A percentile compares a stretch with the other conserved stretches of the same genome.
These are phyloP conservation scores for Argyra leucocephala DNA, from an alignment of 2,888 invertebrate genomes.

Conservation along the genomic window DNA sequence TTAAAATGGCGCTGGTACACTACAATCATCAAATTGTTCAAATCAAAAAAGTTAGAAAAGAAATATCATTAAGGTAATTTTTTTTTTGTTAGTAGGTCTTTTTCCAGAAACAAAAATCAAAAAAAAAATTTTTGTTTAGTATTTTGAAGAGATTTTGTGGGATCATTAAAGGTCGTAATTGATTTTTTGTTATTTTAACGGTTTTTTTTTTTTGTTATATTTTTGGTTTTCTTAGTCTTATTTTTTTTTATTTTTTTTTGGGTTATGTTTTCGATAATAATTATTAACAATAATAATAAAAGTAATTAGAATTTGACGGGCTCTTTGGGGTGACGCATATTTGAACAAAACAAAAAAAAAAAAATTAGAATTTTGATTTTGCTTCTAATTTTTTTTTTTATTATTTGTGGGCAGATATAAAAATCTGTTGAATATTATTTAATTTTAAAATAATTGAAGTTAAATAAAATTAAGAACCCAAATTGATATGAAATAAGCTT, in stretches of 20 bases:
- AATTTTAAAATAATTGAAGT: too few species aligned
- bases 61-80: background rate
- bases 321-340: too few species aligned
- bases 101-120: background rate
- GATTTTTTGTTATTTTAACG: background rate
- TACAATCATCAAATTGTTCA: background rate
- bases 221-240: too few species aligned
- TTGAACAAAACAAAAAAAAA: too few species aligned
- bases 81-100: background rate
- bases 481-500: too few species aligned
- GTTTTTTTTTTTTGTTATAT: background rate
- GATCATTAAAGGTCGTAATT: conserved; percentile 3
- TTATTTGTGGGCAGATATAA: too few species aligned
- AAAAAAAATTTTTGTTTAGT: background rate
- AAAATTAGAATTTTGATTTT: too few species aligned
- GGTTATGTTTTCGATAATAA: background rate
- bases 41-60: conserved; percentile 1
- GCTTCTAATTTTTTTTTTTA: too few species aligned
- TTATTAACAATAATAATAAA: conserved; percentile 1
- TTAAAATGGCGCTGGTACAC: background rate
- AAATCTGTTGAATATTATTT: too few species aligned
- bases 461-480: too few species aligned
- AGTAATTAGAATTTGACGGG: background rate
- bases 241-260: background rate
- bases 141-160: background rate